Evolutionary conservation across 2,113 vertebrate genomes (phyloP).

Genomic region (Danio rerio): DNA sequence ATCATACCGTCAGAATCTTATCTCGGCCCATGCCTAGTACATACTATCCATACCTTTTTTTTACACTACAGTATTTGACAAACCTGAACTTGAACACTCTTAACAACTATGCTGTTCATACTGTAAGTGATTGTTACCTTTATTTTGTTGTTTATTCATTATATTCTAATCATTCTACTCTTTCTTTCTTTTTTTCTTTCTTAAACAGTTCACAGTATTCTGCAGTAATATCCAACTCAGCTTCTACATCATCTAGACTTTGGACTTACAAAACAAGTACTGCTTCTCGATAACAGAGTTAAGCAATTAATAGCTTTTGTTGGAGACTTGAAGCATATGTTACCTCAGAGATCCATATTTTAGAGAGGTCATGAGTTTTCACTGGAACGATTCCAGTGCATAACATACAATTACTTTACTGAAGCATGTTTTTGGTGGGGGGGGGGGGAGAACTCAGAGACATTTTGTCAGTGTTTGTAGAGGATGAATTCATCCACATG

Average conservation of each 20-base stretch:
- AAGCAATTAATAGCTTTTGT: conserved; percentile 24
- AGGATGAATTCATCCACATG: not conserved
- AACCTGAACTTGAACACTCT: too few relatives aligned
- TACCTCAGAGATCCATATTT: conserved; percentile 22
- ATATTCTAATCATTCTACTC: too few relatives aligned
- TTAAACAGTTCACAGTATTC: not conserved
- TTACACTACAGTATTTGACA: too few relatives aligned
- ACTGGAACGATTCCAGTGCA: not conserved
- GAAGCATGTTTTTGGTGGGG: not conserved
- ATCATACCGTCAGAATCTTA: too few relatives aligned
- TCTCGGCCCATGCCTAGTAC: too few relatives aligned
- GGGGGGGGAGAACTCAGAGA: too few relatives aligned
- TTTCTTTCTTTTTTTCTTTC: too few relatives aligned
- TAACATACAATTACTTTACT: conserved; percentile 22
- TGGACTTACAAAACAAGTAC: not conserved
- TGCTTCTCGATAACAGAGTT: conserved; percentile 28
- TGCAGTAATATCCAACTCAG: not conserved
- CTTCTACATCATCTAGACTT: not conserved
- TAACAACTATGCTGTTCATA: too few relatives aligned
- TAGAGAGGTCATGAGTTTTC: not conserved
- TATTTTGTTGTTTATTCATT: too few relatives aligned
- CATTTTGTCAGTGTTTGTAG: too few relatives aligned
- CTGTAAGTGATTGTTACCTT: too few relatives aligned
- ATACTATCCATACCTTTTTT: too few relatives aligned
- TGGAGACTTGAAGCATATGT: not conserved